Conservation (phyloP, 2,113 vertebrate species). For the Phrynocephalus versicolor region DNA sequence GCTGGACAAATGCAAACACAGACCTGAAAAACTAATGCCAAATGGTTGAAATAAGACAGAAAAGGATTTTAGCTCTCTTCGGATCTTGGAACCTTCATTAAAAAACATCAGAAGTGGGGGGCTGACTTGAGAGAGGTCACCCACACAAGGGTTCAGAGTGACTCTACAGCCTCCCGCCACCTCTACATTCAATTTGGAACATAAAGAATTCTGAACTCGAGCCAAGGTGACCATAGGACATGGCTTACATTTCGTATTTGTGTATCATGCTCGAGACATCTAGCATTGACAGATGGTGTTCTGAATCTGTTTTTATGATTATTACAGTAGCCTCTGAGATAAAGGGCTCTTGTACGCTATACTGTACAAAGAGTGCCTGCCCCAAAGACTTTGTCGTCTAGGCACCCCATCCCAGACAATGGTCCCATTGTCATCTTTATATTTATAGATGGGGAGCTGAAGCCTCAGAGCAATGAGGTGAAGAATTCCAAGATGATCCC, state of each 20-base stretch:
- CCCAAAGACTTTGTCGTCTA: conserved; percentile 25
- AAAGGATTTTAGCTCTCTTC: not conserved
- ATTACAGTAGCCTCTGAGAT: conserved; percentile 20
- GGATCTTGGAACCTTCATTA: conserved; percentile 45
- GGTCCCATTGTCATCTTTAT: not conserved
- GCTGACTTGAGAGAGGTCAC: conserved; percentile 61
- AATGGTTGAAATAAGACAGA: not conserved
- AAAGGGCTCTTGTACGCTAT: conserved; percentile 19
- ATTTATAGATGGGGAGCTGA: conserved; percentile 19
- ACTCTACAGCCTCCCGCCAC: conserved; percentile 57
- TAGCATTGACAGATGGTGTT: conserved; percentile 23
- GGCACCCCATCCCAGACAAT: conserved; percentile 5
- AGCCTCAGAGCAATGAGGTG: conserved; percentile 29
- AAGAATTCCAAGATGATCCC: conserved; percentile 30
- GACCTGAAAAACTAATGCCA: not conserved
- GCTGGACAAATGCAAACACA: not conserved
- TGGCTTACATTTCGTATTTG: conserved; percentile 38
- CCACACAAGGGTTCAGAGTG: conserved; percentile 56
- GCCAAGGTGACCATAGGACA: conserved; percentile 42
- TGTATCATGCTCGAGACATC: conserved; percentile 19
- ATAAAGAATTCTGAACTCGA: conserved; percentile 40
- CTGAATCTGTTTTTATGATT: conserved; percentile 29
- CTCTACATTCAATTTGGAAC: conserved; percentile 42
- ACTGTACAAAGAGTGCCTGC: not conserved
- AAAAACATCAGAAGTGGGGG: conserved; percentile 60